Percentiles rank a stretch among this genome's conserved stretches.
phyloP scores from a whole-genome alignment of 2,797 vertebrate genomes.

The Hapalemur alaotrensis region DNA sequence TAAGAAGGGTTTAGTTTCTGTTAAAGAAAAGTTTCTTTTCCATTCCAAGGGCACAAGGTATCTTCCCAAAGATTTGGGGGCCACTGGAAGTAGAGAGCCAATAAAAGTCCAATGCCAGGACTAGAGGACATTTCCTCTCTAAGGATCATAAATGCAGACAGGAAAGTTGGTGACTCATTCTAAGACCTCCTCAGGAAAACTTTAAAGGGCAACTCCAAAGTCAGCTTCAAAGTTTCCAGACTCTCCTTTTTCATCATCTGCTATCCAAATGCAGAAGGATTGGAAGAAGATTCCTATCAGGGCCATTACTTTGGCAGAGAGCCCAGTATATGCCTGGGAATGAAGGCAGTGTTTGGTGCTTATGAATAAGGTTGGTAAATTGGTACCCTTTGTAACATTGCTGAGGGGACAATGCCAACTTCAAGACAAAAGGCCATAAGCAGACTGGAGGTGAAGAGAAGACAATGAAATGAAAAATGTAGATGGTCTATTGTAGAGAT shows the following conservation, averaged over 20 bases:
- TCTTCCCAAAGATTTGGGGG: not conserved
- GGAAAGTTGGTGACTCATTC: constrained; percentile 62
- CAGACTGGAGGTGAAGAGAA: not conserved
- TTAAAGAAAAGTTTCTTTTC: not conserved
- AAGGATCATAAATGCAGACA: constrained; percentile 56
- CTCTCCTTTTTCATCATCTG: constrained; percentile 48
- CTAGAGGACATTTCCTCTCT: constrained; percentile 44
- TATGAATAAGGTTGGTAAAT: constrained; percentile 55
- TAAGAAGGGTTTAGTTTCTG: not conserved
- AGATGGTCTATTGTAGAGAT: not conserved
- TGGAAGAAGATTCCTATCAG: constrained; percentile 57
- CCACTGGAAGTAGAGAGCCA: not conserved
- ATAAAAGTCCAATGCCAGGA: constrained; percentile 27
- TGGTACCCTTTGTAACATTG: constrained; percentile 39
- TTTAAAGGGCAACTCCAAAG: constrained; percentile 57
- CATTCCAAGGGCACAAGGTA: not conserved
- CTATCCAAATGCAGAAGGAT: constrained; percentile 48
- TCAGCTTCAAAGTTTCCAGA: constrained; percentile 45
- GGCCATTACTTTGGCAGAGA: constrained; percentile 61
- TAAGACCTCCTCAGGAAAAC: constrained; percentile 47
- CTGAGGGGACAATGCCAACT: constrained; percentile 20
- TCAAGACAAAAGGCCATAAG: constrained; percentile 32
- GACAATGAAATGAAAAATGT: not conserved
- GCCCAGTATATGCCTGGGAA: constrained; percentile 41
- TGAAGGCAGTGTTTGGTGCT: constrained; percentile 37